A percentile compares a stretch with the other conserved stretches of the same genome.
These are phyloP conservation scores for Netelia melanura DNA, from an alignment of 2,888 invertebrate genomes.

Conservation along the genomic window DNA sequence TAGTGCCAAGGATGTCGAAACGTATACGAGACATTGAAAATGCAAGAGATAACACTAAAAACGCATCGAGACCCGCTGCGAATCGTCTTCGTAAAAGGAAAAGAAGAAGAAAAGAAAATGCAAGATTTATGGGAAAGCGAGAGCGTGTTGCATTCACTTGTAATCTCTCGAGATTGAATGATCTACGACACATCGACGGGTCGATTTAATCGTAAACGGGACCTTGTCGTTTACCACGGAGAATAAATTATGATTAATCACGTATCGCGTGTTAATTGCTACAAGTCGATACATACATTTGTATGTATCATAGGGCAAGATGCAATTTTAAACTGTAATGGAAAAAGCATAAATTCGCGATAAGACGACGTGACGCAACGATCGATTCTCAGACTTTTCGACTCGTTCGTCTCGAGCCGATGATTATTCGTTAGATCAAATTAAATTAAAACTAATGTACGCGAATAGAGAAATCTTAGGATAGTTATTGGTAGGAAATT, in stretches of 20 bases:
- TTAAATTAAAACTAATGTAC: background rate
- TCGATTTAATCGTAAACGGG: no score
- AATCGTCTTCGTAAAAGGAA: background rate
- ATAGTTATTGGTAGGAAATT: no score
- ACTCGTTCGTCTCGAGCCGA: slow-evolving; percentile 16
- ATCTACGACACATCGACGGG: background rate
- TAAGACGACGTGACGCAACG: slow-evolving; percentile 16
- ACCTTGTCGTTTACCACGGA: no score
- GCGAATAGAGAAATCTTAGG: background rate
- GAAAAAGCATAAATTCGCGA: background rate
- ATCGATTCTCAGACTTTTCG: background rate
- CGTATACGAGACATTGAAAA: background rate
- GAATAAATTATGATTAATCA: background rate
- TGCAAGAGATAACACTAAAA: background rate
- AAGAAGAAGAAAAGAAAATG: background rate
- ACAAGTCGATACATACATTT: background rate
- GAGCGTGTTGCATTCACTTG: no score
- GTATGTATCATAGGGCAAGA: background rate
- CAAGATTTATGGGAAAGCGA: no score
- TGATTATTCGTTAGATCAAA: slow-evolving; percentile 1
- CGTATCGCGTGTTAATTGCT: background rate
- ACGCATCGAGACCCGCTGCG: background rate
- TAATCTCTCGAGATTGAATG: background rate
- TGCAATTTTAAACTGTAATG: background rate
- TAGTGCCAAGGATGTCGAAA: slow-evolving; percentile 32